A percentile compares a stretch with the other conserved stretches of the same genome.
phyloP scores from a whole-genome alignment of 2,797 vertebrate genomes.

The Galago senegalensis region DNA sequence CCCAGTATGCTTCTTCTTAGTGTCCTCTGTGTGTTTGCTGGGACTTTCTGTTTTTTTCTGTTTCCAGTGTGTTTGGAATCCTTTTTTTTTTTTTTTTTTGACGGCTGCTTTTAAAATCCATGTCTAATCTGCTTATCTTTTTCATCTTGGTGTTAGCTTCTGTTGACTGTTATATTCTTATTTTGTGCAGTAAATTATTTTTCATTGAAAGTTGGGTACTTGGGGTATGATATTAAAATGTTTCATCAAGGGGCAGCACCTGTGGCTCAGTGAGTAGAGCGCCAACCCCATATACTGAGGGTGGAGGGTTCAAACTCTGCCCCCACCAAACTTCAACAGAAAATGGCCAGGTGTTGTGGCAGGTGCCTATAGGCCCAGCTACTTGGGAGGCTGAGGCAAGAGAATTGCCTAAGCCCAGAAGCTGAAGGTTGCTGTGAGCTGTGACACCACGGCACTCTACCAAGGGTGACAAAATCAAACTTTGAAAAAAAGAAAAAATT shows the following conservation, averaged over 20 bases:
- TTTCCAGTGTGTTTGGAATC: not conserved
- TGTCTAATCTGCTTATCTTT: not conserved
- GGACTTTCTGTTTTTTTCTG: not conserved
- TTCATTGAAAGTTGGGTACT: not conserved
- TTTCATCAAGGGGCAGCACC: not conserved
- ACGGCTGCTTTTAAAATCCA: not conserved
- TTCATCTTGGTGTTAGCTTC: not conserved
- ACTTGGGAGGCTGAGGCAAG: no score
- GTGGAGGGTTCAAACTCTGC: no score
- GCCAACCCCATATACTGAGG: no score
- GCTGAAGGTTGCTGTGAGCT: no score
- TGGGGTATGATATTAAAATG: not conserved
- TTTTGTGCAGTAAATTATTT: not conserved
- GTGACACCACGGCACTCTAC: no score
- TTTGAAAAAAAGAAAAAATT: not conserved
- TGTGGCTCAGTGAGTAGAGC: no score
- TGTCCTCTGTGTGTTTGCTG: not conserved
- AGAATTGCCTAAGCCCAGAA: no score
- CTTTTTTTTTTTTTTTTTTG: not conserved
- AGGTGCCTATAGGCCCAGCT: no score
- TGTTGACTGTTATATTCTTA: not conserved
- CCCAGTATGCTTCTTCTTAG: not conserved
- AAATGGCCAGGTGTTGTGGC: no score
- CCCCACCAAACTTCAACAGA: no score
- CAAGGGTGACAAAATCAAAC: no score